A percentile compares a stretch with the other conserved stretches of the same genome.
phyloP scores from a whole-genome alignment of 2,113 vertebrate species.

The Zapornia atra region DNA sequence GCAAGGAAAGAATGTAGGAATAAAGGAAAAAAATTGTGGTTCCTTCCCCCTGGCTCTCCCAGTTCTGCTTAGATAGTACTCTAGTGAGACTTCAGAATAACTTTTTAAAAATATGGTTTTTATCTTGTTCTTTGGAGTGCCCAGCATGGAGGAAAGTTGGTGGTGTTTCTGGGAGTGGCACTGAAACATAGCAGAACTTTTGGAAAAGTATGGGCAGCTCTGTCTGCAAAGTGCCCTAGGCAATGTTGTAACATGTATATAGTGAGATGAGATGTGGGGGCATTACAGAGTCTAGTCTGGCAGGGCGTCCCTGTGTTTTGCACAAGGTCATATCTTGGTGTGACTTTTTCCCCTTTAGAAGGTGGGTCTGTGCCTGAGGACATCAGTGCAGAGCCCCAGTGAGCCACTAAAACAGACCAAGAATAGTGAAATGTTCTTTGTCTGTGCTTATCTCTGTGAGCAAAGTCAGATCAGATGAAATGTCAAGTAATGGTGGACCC shows the following conservation, averaged over 20 bases:
- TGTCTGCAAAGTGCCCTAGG: background rate
- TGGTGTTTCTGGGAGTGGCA: background rate
- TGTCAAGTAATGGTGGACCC: fast-evolving
- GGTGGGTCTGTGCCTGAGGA: background rate
- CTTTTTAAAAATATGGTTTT: background rate
- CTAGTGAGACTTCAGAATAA: background rate
- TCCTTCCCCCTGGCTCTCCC: background rate
- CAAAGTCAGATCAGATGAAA: background rate
- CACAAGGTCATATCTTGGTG: background rate
- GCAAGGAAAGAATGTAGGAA: background rate
- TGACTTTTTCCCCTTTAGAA: background rate
- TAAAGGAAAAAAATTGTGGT: background rate
- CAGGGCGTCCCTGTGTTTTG: background rate
- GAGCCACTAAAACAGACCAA: background rate
- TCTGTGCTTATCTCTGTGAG: fast-evolving
- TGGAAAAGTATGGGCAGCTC: background rate
- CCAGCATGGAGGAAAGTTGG: background rate
- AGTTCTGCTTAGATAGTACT: background rate
- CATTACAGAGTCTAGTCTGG: background rate
- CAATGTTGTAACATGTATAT: background rate
- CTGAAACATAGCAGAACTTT: background rate
- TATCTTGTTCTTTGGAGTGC: background rate
- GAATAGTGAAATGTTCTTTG: background rate
- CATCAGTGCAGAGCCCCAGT: background rate
- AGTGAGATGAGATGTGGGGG: fast-evolving